Percentiles rank a stretch among this genome's conserved stretches.
phyloP scores from a whole-genome alignment of 2,888 invertebrate genomes.

The Notodonta dromedarius region DNA sequence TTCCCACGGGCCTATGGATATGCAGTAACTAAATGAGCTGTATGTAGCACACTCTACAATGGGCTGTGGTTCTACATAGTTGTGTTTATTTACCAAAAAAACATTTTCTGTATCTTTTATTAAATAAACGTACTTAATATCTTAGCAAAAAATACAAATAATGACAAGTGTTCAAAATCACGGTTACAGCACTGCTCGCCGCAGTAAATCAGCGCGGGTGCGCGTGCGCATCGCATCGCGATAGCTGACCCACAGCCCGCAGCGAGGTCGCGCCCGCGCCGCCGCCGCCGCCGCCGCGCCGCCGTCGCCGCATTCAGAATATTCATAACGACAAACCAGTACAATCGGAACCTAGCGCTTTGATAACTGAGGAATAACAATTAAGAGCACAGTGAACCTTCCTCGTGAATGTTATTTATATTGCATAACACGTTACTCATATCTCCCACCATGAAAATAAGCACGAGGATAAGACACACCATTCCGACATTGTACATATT shows the following conservation, averaged over 20 bases:
- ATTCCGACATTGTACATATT: no score
- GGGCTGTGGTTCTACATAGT: no score
- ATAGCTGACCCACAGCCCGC: slow-evolving; percentile 26
- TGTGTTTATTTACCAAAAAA: no score
- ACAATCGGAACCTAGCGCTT: neutral
- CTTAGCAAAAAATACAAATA: slow-evolving; percentile 5
- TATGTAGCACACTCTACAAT: no score
- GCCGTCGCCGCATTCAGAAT: neutral
- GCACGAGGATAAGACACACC: no score
- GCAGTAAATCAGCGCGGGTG: slow-evolving; percentile 6
- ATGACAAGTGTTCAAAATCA: slow-evolving; percentile 6
- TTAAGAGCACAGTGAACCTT: no score
- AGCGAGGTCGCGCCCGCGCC: slow-evolving; percentile 18
- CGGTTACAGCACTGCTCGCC: neutral
- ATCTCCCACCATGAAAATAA: no score
- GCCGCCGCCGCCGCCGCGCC: neutral
- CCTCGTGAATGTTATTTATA: no score
- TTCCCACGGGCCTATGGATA: no score
- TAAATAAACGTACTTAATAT: neutral
- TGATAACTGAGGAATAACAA: no score
- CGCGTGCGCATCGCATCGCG: slow-evolving; percentile 16
- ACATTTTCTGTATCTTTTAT: neutral
- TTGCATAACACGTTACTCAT: no score
- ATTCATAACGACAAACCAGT: neutral
- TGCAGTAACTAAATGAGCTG: no score